Evolutionary conservation across 2,888 invertebrate species (phyloP), one percentile per base, ranked within the genome.

Genomic region (Mimas tiliae): DNA sequence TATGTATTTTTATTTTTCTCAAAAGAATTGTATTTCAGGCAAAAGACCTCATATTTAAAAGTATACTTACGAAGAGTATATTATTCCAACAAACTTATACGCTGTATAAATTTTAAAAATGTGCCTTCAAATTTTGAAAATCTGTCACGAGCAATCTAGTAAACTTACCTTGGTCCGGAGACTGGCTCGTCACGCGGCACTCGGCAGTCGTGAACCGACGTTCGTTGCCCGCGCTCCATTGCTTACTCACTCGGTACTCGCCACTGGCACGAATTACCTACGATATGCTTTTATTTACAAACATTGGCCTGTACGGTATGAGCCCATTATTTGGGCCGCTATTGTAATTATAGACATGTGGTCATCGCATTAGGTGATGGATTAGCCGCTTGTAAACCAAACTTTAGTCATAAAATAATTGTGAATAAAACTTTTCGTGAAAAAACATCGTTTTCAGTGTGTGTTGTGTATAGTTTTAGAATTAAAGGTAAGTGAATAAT

Each of bases 271-370:
- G 42, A 62, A 45, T 21, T 19, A 42, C 51, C 58, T 16, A 12
- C 67, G 62, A 52, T 48, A 34, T 68, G 65, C 72, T 67, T 71
- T 70, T 71, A 67, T 69, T 80, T 79, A 78, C 79, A 76, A 80
- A 74, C 74, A 79, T 77, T 76, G 68, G 52, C 68, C 38, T 47
- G 65, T 67, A 74, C 72, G 65, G 73, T 75, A 71, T 71, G 71
- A 70, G 80, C 76, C 78, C 76, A 70, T 68, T 76, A 64, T 65
- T 70, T 73, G 74, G 78, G 76, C 77, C 16, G 63, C 42, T 58
- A 58, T 58, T 58, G 58, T 58, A 70, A 70, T 70, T 75, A 71
- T 78, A 80, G 73, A 47, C n/a, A 63, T 33, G 48, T 19, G 38
- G 6, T 53, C 34, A 19, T 38, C 38, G 58, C 9, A 16, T 50